These are phyloP conservation scores for Callocephalon fimbriatum DNA, from an alignment of 2,113 vertebrate genomes.

Conservation along the genomic window DNA sequence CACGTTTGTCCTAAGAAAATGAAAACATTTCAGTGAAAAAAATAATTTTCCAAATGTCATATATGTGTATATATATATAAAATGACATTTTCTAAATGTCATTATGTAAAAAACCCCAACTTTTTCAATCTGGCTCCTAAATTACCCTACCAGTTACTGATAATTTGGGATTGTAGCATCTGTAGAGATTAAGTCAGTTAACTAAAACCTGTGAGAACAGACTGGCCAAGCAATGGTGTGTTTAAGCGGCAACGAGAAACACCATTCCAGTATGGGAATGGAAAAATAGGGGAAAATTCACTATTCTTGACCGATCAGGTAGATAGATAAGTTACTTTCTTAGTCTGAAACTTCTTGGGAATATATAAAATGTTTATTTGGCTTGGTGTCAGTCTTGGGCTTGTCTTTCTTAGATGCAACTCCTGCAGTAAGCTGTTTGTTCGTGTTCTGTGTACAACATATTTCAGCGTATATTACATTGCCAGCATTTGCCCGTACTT, in stretches of 20 bases:
- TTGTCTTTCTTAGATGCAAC: background rate
- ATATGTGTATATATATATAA: background rate
- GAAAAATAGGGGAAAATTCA: background rate
- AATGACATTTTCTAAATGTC: background rate
- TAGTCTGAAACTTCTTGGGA: background rate
- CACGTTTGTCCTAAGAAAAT: background rate
- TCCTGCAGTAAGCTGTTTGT: background rate
- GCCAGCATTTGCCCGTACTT: background rate
- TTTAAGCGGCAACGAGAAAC: background rate
- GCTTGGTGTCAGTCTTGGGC: background rate
- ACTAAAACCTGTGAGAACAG: background rate
- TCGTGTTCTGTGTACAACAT: accelerated
- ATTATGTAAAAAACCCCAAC: accelerated
- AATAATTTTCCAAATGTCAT: background rate
- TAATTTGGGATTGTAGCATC: background rate
- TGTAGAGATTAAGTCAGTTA: background rate
- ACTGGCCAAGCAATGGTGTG: background rate
- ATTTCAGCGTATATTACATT: background rate
- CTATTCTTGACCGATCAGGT: background rate
- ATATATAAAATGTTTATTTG: background rate
- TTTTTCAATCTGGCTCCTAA: background rate
- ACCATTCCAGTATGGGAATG: background rate
- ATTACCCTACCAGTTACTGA: background rate
- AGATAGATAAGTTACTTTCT: background rate
- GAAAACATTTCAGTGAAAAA: background rate